A percentile compares a stretch with the other conserved stretches of the same genome.
phyloP scores from a whole-genome alignment of 2,113 vertebrate genomes.

The Otolemur garnettii region DNA sequence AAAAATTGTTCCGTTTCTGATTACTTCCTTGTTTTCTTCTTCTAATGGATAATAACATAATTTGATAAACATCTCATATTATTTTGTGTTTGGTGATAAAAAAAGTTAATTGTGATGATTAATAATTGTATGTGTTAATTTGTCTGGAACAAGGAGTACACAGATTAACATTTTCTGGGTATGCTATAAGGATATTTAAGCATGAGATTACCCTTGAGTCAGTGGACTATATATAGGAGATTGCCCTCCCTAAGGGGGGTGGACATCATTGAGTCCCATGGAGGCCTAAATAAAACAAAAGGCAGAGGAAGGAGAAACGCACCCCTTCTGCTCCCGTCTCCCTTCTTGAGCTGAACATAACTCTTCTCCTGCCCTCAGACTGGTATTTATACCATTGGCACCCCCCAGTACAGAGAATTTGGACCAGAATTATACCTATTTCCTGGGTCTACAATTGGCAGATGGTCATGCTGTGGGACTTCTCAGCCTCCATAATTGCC shows the following conservation, averaged over 20 bases:
- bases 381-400: no score
- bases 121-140: neutral
- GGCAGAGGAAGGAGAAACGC: neutral
- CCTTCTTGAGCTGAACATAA: no score
- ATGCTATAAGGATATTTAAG: neutral
- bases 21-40: neutral
- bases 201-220: neutral
- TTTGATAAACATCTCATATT: neutral
- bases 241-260: neutral
- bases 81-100: neutral
- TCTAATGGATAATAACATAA: neutral
- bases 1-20: neutral
- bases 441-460: neutral
- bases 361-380: neutral
- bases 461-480: neutral
- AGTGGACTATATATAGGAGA: neutral
- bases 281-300: neutral
- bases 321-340: neutral
- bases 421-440: neutral
- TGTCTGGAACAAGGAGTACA: rapidly evolving
- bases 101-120: neutral
- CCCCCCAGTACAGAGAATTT: neutral
- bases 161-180: neutral
- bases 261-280: neutral
- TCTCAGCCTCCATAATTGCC: neutral